These are phyloP conservation scores for Sarcophaga variegata DNA, from an alignment of 2,888 invertebrate genomes.

Conservation along the genomic window DNA sequence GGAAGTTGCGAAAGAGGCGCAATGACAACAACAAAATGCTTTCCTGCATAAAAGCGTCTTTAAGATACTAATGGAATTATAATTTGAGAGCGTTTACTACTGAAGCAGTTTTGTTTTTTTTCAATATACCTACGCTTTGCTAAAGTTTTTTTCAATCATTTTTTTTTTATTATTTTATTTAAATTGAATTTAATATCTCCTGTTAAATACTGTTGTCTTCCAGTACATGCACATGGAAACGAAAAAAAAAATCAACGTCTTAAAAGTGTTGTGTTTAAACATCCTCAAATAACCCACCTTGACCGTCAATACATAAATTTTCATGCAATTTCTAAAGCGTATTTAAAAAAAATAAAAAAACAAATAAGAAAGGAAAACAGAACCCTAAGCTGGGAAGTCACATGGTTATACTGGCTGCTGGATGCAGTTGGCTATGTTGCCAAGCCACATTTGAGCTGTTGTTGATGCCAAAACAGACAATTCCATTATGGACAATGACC, in stretches of 20 bases:
- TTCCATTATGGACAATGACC: constrained; percentile 49
- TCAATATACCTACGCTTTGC: too few species aligned
- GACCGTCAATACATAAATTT: neutral
- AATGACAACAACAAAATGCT: too few species aligned
- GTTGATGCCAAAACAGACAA: constrained; percentile 23
- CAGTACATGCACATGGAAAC: too few species aligned
- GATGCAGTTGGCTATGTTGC: constrained; percentile 30
- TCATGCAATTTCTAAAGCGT: neutral
- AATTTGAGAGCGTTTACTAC: too few species aligned
- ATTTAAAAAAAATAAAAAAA: neutral
- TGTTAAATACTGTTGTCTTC: too few species aligned
- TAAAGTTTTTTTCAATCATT: too few species aligned
- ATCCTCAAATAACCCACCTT: neutral
- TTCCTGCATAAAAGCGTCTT: too few species aligned
- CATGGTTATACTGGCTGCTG: neutral
- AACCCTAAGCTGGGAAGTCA: neutral
- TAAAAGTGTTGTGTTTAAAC: neutral
- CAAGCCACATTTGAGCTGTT: constrained; percentile 11
- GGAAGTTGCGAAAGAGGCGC: too few species aligned
- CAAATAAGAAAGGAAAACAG: neutral
- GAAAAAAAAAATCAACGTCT: neutral
- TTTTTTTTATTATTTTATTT: too few species aligned
- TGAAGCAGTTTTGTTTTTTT: too few species aligned
- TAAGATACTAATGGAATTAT: too few species aligned
- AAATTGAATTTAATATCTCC: too few species aligned